phyloP scores from a whole-genome alignment of 64 coral and sea anemone species.

The Actinia tenebrosa region DNA sequence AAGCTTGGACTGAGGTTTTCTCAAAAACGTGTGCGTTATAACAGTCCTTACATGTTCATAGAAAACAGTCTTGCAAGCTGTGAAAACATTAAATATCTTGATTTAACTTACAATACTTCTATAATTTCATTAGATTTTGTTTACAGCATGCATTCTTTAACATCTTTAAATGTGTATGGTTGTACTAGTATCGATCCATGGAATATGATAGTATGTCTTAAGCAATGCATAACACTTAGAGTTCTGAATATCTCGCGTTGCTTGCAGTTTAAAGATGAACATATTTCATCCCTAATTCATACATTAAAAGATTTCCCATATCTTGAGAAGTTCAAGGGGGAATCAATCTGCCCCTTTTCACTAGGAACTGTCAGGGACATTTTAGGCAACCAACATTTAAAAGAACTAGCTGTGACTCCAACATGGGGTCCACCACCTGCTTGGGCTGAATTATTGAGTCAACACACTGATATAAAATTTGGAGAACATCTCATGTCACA shows the following conservation, averaged over 20 bases:
- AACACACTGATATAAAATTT: slow-evolving; percentile 21
- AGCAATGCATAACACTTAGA: slow-evolving; percentile 29
- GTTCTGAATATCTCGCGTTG: slow-evolving; percentile 23
- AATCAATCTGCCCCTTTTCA: slow-evolving; percentile 13
- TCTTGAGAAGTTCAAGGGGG: slow-evolving; percentile 18
- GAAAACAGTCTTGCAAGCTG: slow-evolving; percentile 42
- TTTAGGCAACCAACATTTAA: slow-evolving; percentile 11
- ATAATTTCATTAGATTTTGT: slow-evolving; percentile 32
- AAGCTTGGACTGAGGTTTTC: slow-evolving; percentile 40
- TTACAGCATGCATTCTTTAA: slow-evolving; percentile 28
- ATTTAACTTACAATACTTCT: slow-evolving; percentile 35
- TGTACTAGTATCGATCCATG: slow-evolving; percentile 21
- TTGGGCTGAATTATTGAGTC: slow-evolving; percentile 26
- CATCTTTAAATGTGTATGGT: slow-evolving; percentile 30
- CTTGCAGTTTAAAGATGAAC: slow-evolving; percentile 32
- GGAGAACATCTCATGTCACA: slow-evolving; percentile 25
- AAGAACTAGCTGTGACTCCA: slow-evolving; percentile 33
- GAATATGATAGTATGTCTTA: slow-evolving; percentile 30
- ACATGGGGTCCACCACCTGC: slow-evolving; percentile 27
- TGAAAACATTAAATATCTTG: slow-evolving; percentile 9
- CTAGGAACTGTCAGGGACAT: slow-evolving; percentile 24
- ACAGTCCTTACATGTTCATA: slow-evolving; percentile 28
- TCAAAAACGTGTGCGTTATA: slow-evolving; percentile 41
- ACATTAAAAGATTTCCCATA: slow-evolving; percentile 11
- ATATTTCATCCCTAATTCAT: slow-evolving; percentile 22